Conservation (phyloP, 92 coral and sea anemone genomes). For the Anthopleura xanthogrammica region DNA sequence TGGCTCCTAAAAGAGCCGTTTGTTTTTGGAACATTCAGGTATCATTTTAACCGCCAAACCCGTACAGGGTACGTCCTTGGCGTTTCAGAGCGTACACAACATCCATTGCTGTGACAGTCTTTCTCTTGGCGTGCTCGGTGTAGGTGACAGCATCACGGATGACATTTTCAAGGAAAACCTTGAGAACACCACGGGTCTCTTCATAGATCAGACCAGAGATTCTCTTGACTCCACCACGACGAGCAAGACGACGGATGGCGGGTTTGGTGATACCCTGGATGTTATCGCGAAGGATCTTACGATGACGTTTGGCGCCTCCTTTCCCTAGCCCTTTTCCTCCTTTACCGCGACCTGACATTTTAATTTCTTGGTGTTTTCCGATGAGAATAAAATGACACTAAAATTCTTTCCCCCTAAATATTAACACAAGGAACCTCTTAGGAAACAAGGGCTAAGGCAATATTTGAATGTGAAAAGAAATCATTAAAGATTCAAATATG, state of each 20-base stretch:
- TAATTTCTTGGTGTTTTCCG: background rate
- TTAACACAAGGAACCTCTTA: too few relatives aligned
- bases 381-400: too few relatives aligned
- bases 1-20: too few relatives aligned
- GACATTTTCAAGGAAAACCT: constrained; percentile 94
- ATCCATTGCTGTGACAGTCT: constrained; percentile 89
- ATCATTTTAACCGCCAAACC: constrained; percentile 53
- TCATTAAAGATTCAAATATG: too few relatives aligned
- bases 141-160: constrained; percentile 98
- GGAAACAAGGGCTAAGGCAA: too few relatives aligned
- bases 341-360: constrained; percentile 81
- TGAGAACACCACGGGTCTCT: constrained; percentile 96
- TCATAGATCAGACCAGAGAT: constrained; percentile 92
- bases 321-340: constrained; percentile 90
- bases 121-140: constrained; percentile 91
- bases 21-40: too few relatives aligned
- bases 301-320: constrained; percentile 92
- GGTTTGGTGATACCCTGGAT: constrained; percentile 89
- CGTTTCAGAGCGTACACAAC: constrained; percentile 88
- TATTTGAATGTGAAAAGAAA: too few relatives aligned
- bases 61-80: constrained; percentile 89
- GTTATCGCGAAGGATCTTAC: constrained; percentile 87
- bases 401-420: too few relatives aligned
- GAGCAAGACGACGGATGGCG: constrained; percentile 89
- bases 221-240: constrained; percentile 91